phyloP scores from a whole-genome alignment of 1,140 invertebrate genomes.

The Rhagoletis pomonella region DNA sequence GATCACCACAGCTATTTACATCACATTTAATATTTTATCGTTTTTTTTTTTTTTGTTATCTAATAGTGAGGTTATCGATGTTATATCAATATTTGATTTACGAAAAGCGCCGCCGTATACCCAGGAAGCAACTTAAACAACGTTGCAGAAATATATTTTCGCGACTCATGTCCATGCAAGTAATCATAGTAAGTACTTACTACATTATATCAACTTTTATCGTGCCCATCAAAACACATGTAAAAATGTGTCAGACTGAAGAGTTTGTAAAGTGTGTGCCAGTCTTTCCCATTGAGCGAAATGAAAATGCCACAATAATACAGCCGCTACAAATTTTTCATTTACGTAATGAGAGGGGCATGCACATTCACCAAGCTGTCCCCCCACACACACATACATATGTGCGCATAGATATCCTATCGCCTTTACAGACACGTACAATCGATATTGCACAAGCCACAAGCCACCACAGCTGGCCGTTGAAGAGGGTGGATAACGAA shows the following conservation, averaged over 20 bases:
- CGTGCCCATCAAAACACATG: neutral
- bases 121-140: too few species aligned
- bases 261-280: neutral
- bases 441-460: constrained; percentile 37
- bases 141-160: too few species aligned
- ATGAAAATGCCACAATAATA: neutral
- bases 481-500: constrained; percentile 20
- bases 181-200: too few species aligned
- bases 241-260: neutral
- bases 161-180: too few species aligned
- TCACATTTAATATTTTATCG: too few species aligned
- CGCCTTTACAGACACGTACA: neutral
- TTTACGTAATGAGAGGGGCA: constrained; percentile 28
- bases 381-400: neutral
- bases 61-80: too few species aligned
- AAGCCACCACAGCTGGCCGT: neutral
- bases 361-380: constrained; percentile 22
- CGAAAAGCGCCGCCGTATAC: too few species aligned
- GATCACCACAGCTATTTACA: too few species aligned
- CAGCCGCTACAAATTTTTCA: constrained; percentile 23
- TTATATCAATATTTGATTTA: too few species aligned
- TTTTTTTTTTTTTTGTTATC: too few species aligned
- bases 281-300: neutral
- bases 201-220: neutral
- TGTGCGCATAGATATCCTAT: too few species aligned